These are phyloP conservation scores for Celastrina argiolus DNA, from an alignment of 2,888 invertebrate species.

Conservation along the genomic window DNA sequence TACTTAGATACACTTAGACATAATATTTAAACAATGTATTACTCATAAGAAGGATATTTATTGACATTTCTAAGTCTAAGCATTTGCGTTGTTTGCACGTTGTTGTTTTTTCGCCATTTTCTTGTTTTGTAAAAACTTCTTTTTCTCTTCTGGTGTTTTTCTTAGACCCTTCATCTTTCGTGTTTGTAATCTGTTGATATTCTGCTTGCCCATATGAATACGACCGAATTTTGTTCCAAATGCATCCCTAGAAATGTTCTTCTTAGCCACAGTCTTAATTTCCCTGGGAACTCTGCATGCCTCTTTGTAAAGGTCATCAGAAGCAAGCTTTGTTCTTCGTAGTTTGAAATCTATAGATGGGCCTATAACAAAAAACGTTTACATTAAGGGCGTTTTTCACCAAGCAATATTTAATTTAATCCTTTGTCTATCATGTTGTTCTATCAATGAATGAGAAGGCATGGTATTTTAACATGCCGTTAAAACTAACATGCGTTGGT, in stretches of 20 bases:
- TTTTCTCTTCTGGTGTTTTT: constrained; percentile 84
- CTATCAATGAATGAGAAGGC: too few relatives aligned
- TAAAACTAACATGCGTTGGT: too few relatives aligned
- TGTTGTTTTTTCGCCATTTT: constrained; percentile 54
- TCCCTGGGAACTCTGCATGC: constrained; percentile 89
- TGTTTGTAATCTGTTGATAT: constrained; percentile 89
- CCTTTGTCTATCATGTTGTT: too few relatives aligned
- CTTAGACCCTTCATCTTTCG: constrained; percentile 93
- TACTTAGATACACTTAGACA: too few relatives aligned
- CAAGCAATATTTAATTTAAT: too few relatives aligned
- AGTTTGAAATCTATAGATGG: constrained; percentile 93
- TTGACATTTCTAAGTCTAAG: constrained; percentile 33
- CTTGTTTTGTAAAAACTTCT: constrained; percentile 76
- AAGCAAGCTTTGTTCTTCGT: constrained; percentile 91
- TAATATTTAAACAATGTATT: neutral
- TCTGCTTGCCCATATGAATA: constrained; percentile 95
- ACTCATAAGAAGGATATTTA: constrained; percentile 39
- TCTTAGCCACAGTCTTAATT: constrained; percentile 88
- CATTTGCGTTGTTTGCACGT: constrained; percentile 41
- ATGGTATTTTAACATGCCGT: too few relatives aligned
- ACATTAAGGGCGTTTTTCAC: too few relatives aligned
- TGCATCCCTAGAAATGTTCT: constrained; percentile 92
- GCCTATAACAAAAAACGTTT: constrained; percentile 69
- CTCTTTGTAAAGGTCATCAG: constrained; percentile 91
- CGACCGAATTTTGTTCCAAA: constrained; percentile 94